phyloP scores from a whole-genome alignment of 2,888 invertebrate species.

The Ischnura elegans region DNA sequence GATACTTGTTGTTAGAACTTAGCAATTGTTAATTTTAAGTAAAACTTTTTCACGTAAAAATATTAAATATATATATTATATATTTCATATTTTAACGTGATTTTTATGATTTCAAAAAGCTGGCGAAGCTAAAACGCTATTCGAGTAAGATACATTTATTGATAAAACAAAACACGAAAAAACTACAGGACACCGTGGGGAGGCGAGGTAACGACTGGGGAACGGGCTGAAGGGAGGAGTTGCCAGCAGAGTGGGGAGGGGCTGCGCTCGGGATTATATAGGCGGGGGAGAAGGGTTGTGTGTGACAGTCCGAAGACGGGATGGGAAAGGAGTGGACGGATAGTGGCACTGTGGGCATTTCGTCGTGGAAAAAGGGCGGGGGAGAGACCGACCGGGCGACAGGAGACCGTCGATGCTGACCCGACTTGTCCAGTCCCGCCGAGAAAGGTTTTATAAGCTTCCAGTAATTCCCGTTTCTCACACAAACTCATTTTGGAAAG shows the following conservation, averaged over 20 bases:
- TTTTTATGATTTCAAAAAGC: too few relatives aligned
- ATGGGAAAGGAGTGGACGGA: neutral
- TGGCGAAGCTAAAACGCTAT: too few relatives aligned
- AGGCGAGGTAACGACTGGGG: neutral
- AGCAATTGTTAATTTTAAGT: too few relatives aligned
- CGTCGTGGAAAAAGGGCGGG: neutral
- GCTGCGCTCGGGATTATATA: too few relatives aligned
- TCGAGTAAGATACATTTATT: too few relatives aligned
- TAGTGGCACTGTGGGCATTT: conserved; percentile 9
- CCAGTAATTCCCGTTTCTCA: conserved; percentile 47
- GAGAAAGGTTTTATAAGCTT: neutral
- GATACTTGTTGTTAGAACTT: too few relatives aligned
- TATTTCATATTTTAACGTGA: too few relatives aligned
- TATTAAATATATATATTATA: too few relatives aligned
- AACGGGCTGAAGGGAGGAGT: neutral
- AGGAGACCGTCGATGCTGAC: neutral
- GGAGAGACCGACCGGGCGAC: conserved; percentile 16
- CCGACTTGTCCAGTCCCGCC: conserved; percentile 22
- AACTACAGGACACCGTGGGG: neutral
- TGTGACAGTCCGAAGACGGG: neutral
- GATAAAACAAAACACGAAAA: too few relatives aligned
- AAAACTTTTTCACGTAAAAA: too few relatives aligned
- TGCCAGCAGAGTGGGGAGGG: too few relatives aligned
- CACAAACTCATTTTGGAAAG: conserved; percentile 19
- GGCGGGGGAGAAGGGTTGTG: neutral